A percentile compares a stretch with the other conserved stretches of the same genome.
These are phyloP conservation scores for Stegostoma tigrinum DNA, from an alignment of 2,113 vertebrate species.

Conservation along the genomic window DNA sequence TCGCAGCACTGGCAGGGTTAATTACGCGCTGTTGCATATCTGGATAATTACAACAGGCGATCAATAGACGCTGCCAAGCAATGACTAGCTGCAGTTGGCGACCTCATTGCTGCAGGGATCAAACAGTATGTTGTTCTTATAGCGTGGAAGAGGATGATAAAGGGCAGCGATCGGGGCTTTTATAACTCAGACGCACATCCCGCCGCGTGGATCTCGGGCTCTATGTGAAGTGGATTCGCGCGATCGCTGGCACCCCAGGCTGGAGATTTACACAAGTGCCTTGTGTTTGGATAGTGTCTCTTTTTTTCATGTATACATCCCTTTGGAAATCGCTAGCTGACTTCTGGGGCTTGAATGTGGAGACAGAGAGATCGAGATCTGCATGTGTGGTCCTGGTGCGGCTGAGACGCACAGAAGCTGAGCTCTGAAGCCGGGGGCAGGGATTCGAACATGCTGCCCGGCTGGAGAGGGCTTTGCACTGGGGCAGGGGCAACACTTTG, in stretches of 20 bases:
- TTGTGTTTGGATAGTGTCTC: conserved; percentile 16
- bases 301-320: not conserved
- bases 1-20: conserved; percentile 25
- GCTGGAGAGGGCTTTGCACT: conserved; percentile 64
- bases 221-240: not conserved
- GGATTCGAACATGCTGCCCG: conserved; percentile 63
- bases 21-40: conserved; percentile 28
- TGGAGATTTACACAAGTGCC: conserved; percentile 27
- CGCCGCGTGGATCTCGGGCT: not conserved
- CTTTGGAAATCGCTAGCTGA: not conserved
- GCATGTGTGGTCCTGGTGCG: conserved; percentile 9
- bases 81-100: conserved; percentile 25
- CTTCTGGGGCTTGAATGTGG: conserved; percentile 33
- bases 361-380: not conserved
- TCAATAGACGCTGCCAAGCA: conserved; percentile 32
- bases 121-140: not conserved
- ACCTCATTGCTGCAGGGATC: conserved; percentile 29
- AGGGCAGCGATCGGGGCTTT: conserved; percentile 23
- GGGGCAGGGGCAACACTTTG: conserved; percentile 70
- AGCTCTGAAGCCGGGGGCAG: conserved; percentile 12
- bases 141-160: conserved; percentile 2
- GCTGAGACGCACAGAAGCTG: not conserved
- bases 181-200: not conserved
- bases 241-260: not conserved
- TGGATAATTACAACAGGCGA: conserved; percentile 33